A percentile compares a stretch with the other conserved stretches of the same genome.
phyloP scores from a whole-genome alignment of 2,797 vertebrate genomes.

The Hylomyscus alleni region DNA sequence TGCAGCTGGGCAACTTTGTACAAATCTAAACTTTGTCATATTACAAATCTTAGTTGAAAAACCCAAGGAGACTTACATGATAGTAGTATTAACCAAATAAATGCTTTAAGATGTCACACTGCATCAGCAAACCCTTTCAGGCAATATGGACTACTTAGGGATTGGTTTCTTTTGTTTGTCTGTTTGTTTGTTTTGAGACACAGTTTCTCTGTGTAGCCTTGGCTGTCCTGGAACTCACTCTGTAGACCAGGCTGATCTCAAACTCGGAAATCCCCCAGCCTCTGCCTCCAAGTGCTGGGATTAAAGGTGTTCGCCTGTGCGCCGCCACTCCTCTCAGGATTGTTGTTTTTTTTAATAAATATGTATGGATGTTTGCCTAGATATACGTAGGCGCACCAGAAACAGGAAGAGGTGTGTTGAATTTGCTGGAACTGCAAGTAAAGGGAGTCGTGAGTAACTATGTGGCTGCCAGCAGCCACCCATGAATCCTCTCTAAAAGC shows the following conservation, averaged over 20 bases:
- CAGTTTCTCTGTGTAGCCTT: no score
- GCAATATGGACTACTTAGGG: not conserved
- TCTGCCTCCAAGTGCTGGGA: no score
- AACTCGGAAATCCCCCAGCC: no score
- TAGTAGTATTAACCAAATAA: not conserved
- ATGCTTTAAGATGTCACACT: not conserved
- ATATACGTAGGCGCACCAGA: not conserved
- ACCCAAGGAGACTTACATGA: not conserved
- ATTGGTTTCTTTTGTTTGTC: no score
- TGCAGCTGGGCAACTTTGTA: not conserved
- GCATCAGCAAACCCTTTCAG: not conserved
- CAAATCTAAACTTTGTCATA: conserved; percentile 7
- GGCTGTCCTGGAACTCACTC: no score
- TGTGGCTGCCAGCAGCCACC: not conserved
- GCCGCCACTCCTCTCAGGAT: no score
- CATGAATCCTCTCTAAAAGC: not conserved
- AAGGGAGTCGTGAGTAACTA: no score
- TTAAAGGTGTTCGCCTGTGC: no score
- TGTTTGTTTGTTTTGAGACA: no score
- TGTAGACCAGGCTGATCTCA: no score
- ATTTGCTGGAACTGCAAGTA: not conserved
- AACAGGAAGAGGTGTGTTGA: not conserved
- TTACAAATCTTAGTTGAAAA: not conserved
- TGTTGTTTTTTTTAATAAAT: no score
- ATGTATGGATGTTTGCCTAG: not conserved